Conservation (phyloP, 1,140 invertebrate species). For the Magallana angulata region DNA sequence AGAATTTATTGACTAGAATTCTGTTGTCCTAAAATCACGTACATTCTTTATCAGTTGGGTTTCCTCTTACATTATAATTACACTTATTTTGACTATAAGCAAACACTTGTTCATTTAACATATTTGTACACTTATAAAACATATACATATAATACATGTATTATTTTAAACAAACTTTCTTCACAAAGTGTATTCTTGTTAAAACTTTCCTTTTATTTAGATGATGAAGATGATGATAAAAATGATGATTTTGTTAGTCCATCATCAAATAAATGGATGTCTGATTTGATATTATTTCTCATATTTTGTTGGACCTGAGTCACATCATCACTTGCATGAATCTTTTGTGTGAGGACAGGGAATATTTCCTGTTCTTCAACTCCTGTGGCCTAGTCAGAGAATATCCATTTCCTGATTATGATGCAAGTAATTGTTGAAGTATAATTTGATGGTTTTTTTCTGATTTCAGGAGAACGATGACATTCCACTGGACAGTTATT, state of each 20-base stretch:
- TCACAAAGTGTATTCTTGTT: not conserved
- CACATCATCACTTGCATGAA: not conserved
- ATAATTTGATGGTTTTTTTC: not conserved
- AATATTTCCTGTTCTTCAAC: no score
- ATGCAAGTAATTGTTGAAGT: no score
- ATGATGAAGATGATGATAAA: not conserved
- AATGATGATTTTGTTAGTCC: not conserved
- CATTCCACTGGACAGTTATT: conserved; percentile 74
- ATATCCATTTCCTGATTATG: no score
- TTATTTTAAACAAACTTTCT: not conserved
- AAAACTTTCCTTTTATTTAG: no score
- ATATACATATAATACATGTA: not conserved
- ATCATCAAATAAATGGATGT: not conserved
- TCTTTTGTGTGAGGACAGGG: not conserved
- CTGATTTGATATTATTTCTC: not conserved
- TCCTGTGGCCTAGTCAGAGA: no score
- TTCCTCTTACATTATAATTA: no score
- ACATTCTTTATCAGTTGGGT: no score
- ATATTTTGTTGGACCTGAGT: not conserved
- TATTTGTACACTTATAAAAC: not conserved
- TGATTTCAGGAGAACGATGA: conserved; percentile 72
- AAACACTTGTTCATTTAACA: not conserved
- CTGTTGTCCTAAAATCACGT: no score
- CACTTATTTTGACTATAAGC: no score
- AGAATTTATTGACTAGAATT: no score